A percentile compares a stretch with the other conserved stretches of the same genome.
Conservation (phyloP, 1,140 invertebrate genomes). For the Bombus breviceps region DNA sequence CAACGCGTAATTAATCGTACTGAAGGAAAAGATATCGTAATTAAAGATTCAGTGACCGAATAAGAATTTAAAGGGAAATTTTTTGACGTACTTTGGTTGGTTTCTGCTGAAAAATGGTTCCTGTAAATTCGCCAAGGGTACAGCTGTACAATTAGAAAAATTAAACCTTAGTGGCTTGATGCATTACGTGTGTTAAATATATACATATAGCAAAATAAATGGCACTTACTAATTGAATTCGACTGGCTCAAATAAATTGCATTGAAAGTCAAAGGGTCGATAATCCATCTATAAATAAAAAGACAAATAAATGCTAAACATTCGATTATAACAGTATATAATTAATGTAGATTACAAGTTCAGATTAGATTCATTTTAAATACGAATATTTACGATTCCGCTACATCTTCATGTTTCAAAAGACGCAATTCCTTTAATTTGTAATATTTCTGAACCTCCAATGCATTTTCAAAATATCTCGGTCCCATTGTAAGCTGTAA, state of each 20-base stretch:
- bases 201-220: not conserved
- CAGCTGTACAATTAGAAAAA: not conserved
- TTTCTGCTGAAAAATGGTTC: not conserved
- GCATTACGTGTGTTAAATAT: too few species aligned
- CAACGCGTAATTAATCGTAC: slow-evolving; percentile 7
- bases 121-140: not conserved
- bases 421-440: not conserved
- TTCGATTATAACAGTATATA: not conserved
- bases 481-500: not conserved
- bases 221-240: slow-evolving; percentile 5
- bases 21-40: not conserved
- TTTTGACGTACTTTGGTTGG: not conserved
- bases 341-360: not conserved
- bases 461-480: slow-evolving; percentile 1
- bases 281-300: not conserved
- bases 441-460: not conserved
- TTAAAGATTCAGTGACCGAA: not conserved
- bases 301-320: too few species aligned
- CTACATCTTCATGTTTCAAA: not conserved
- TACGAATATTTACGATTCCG: not conserved
- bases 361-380: not conserved
- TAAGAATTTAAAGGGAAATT: not conserved
- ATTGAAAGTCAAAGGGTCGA: not conserved
- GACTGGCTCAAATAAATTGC: not conserved
- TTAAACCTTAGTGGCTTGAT: not conserved